Evolutionary conservation across 2,888 invertebrate species (phyloP).

Genomic region (Biston betularia): DNA sequence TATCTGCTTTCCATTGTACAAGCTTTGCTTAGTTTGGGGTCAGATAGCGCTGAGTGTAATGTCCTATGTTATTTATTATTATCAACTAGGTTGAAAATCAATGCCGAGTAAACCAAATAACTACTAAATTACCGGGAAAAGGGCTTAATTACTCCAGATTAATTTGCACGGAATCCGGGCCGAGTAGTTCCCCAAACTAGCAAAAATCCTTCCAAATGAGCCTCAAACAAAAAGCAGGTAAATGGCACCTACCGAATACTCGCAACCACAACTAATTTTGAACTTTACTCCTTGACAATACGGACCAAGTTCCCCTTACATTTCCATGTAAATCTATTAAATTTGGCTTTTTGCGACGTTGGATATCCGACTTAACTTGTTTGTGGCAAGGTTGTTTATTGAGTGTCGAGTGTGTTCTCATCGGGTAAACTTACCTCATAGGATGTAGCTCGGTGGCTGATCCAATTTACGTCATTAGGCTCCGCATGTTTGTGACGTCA

Average conservation of each 20-base stretch:
- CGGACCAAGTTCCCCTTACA: constrained; percentile 6
- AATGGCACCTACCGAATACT: constrained; percentile 15
- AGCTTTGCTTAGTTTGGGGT: too few relatives aligned
- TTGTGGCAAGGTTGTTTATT: background rate
- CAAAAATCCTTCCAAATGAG: constrained; percentile 28
- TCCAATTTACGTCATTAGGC: constrained; percentile 41
- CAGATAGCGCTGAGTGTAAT: too few relatives aligned
- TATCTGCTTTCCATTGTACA: too few relatives aligned
- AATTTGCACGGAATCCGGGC: constrained; percentile 20
- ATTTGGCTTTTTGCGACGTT: background rate
- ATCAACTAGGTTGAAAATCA: background rate
- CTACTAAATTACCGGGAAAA: constrained; percentile 9
- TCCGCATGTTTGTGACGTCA: constrained; percentile 41
- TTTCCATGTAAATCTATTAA: constrained; percentile 15
- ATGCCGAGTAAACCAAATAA: constrained; percentile 6
- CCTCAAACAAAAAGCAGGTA: constrained; percentile 30
- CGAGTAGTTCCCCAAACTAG: constrained; percentile 20
- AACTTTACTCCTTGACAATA: background rate
- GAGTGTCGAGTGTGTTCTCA: background rate
- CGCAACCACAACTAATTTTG: constrained; percentile 1
- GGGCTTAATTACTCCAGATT: constrained; percentile 22
- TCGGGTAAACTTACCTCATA: constrained; percentile 21
- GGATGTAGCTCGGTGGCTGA: constrained; percentile 34
- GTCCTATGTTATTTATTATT: too few relatives aligned
- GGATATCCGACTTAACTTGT: constrained; percentile 10